Conservation (phyloP, 2,888 invertebrate species). For the Mactromeris polynyma region DNA sequence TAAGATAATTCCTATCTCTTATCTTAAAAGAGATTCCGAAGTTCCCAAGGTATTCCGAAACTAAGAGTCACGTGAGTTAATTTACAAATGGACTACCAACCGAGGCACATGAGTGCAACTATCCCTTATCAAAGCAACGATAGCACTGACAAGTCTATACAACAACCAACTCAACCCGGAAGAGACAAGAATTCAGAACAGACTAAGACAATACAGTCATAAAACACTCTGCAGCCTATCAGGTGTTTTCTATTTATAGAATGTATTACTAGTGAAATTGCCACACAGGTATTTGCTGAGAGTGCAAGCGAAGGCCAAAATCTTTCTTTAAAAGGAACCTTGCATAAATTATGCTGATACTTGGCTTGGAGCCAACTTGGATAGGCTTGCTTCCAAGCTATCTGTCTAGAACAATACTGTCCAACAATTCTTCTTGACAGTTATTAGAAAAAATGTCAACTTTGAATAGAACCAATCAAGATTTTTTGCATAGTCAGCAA, state of each 20-base stretch:
- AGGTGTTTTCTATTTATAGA: constrained; percentile 34
- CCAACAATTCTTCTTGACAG: constrained; percentile 22
- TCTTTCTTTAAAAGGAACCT: constrained; percentile 37
- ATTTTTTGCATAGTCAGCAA: constrained; percentile 11
- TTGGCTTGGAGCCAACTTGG: constrained; percentile 22
- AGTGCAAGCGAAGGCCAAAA: constrained; percentile 29
- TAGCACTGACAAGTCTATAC: constrained; percentile 35
- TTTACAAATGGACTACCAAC: not conserved
- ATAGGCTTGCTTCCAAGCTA: constrained; percentile 44
- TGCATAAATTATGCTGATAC: constrained; percentile 21
- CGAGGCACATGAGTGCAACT: constrained; percentile 35
- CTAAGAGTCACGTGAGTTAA: constrained; percentile 34
- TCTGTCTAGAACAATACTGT: constrained; percentile 28
- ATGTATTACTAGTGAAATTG: constrained; percentile 13
- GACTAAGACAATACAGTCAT: constrained; percentile 14
- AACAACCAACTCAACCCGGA: constrained; percentile 39
- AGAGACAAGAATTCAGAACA: constrained; percentile 22
- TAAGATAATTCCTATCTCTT: constrained; percentile 26
- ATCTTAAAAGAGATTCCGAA: constrained; percentile 7
- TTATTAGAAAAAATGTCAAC: constrained; percentile 22
- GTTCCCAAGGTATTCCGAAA: constrained; percentile 39
- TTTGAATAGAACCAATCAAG: not conserved
- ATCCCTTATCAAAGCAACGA: constrained; percentile 38
- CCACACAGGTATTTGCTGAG: constrained; percentile 42
- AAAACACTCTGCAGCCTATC: constrained; percentile 24